Evolutionary conservation across 2,797 vertebrate species (phyloP).

Genomic region (Psittacula derbiana): DNA sequence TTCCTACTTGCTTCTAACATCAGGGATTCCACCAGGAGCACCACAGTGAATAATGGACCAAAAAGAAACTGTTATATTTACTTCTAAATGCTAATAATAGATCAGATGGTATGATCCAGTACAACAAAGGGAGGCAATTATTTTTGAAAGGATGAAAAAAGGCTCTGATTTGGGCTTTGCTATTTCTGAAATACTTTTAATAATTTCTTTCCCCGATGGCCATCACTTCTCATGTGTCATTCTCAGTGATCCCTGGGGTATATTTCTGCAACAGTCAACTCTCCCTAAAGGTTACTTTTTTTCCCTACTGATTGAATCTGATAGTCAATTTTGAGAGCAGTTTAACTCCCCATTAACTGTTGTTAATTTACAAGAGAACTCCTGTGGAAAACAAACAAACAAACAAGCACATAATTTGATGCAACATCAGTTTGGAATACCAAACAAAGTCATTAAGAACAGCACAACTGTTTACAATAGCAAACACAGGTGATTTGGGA

Average conservation of each 20-base stretch:
- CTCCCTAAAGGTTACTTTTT: slow-evolving; percentile 36
- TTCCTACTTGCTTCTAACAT: neutral
- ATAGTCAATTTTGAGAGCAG: slow-evolving; percentile 57
- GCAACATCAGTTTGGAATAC: slow-evolving; percentile 46
- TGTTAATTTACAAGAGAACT: slow-evolving; percentile 66
- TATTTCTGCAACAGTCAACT: slow-evolving; percentile 59
- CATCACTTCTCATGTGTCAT: neutral
- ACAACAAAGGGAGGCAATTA: neutral
- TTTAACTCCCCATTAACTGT: slow-evolving; percentile 64
- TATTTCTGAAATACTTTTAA: slow-evolving; percentile 62
- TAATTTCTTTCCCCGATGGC: slow-evolving; percentile 6
- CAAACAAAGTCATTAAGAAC: slow-evolving; percentile 59
- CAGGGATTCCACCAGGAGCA: neutral
- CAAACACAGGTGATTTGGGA: slow-evolving; percentile 13
- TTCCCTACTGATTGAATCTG: slow-evolving; percentile 28
- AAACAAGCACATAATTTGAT: slow-evolving; percentile 52
- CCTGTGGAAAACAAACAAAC: slow-evolving; percentile 39
- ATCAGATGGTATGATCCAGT: neutral
- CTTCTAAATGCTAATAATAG: slow-evolving; percentile 39
- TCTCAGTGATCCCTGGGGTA: slow-evolving; percentile 2
- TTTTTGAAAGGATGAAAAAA: slow-evolving; percentile 16
- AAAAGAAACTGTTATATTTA: slow-evolving; percentile 12
- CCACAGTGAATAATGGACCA: neutral
- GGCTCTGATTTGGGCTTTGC: neutral
- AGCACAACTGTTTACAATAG: slow-evolving; percentile 25